Base-by-base conservation (phyloP, 2,797 vertebrate species). In the Acanthurus leucopareius region DNA sequence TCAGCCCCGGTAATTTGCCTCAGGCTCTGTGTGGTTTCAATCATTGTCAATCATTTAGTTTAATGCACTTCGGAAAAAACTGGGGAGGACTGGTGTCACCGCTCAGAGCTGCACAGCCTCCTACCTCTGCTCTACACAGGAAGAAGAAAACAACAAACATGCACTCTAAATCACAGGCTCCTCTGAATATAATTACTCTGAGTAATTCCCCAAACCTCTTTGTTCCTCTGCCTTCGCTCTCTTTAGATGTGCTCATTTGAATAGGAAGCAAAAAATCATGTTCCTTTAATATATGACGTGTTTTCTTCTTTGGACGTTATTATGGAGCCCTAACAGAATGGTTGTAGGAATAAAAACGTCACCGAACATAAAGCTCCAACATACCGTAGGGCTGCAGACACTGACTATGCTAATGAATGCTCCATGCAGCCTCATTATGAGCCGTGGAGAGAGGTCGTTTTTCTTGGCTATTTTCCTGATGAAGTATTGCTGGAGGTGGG, bases 331-430 rank as follows among this genome's bases (percentile, higher is more conserved):
- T 86, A 84, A 86, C 86, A 90, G 85, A 91, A 93, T 82, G 80
- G 88, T 73, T 79, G 84, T 49, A 62, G 79, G 84, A 93, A 90
- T 93, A 94, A 95, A 94, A 93, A 85, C 76, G 88, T 92, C 88
- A 80, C 9, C 22, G 84, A 84, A 80, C 91, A 94, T 92, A 93
- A 94, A 91, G 86, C 86, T 83, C 81, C 79, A 20, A 77, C 86
- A 80, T 84, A 88, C 81, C 57, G 84, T 88, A 60, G 79, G 83
- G 85, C 83, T 85, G 85, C 79, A 89, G 89, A 93, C 88, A 88
- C 83, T 66, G 89, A 81, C 89, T 91, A 94, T 94, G 92, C 92
- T 93, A 94, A 95, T 94, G 86, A 92, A 88, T 76, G 89, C 84
- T 91, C 90, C 86, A 79, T 79, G 90, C 86, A 80, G 91, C 89